Percentiles rank a stretch among this genome's conserved stretches.
Conservation (phyloP, 2,113 vertebrate species). For the Pholis gunnellus region DNA sequence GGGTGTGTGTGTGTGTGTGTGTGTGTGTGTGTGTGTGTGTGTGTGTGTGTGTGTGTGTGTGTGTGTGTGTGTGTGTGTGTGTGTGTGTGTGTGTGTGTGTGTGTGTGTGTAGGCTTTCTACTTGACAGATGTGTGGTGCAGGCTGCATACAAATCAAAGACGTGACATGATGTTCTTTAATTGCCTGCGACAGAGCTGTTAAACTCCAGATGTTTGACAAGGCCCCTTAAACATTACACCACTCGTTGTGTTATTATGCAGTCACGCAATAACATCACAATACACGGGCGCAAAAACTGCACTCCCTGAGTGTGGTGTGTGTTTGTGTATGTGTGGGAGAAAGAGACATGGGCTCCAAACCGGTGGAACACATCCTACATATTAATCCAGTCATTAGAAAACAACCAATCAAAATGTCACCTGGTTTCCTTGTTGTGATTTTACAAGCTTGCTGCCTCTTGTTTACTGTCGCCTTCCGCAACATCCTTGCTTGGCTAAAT, state of each 20-base stretch:
- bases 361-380: conserved; percentile 74
- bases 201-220: conserved; percentile 97
- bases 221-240: conserved; percentile 80
- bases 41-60: conserved; percentile 55
- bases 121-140: conserved; percentile 70
- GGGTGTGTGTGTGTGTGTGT: background rate
- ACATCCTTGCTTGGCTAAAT: conserved; percentile 83
- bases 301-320: conserved; percentile 28
- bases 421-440: conserved; percentile 80
- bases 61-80: conserved; percentile 53
- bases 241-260: conserved; percentile 70
- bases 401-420: conserved; percentile 85
- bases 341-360: conserved; percentile 48
- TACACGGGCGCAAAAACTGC: conserved; percentile 30
- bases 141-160: conserved; percentile 95
- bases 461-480: conserved; percentile 80
- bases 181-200: conserved; percentile 97
- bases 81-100: conserved; percentile 60
- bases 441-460: conserved; percentile 81
- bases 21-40: background rate
- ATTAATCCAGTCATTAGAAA: conserved; percentile 84
- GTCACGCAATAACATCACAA: conserved; percentile 63
- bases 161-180: conserved; percentile 96
- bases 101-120: conserved; percentile 49
- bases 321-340: conserved; percentile 31